Conservation (phyloP, 2,113 vertebrate genomes). For the Lanius ludovicianus region DNA sequence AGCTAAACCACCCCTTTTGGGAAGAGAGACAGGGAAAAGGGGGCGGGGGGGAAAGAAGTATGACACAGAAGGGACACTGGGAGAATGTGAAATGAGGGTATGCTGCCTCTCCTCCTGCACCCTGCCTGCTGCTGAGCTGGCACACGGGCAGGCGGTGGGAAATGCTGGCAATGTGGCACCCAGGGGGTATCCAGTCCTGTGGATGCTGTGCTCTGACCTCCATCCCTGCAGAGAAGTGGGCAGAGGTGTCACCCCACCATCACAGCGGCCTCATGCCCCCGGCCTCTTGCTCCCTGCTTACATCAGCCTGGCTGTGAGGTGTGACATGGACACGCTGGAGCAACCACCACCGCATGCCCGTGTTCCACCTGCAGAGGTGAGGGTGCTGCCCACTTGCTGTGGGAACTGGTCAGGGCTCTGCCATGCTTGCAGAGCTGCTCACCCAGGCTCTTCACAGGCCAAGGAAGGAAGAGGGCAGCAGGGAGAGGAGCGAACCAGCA, state of each 20-base stretch:
- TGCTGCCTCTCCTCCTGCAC: background rate
- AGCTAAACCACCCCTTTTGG: conserved; percentile 48
- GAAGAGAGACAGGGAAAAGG: background rate
- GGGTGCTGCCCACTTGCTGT: fast-evolving
- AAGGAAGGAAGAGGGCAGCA: background rate
- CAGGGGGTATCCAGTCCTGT: fast-evolving
- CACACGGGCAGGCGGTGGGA: background rate
- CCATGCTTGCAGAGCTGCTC: background rate
- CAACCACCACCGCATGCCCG: fast-evolving
- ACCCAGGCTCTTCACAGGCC: background rate
- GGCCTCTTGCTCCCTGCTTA: background rate
- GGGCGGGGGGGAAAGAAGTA: background rate
- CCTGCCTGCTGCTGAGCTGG: conserved; percentile 19
- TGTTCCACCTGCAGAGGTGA: background rate
- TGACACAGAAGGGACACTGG: conserved; percentile 29
- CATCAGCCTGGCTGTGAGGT: fast-evolving
- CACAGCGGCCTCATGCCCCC: fast-evolving
- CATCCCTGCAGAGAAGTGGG: fast-evolving
- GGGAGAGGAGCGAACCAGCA: background rate
- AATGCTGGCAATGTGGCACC: fast-evolving
- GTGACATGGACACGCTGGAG: fast-evolving
- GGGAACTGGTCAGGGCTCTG: background rate
- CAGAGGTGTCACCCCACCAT: background rate
- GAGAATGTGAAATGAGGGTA: conserved; percentile 45
- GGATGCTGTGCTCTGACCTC: background rate